A percentile compares a stretch with the other conserved stretches of the same genome.
These are phyloP conservation scores for Acarapis woodi DNA, from an alignment of 1,140 invertebrate genomes.

Conservation along the genomic window DNA sequence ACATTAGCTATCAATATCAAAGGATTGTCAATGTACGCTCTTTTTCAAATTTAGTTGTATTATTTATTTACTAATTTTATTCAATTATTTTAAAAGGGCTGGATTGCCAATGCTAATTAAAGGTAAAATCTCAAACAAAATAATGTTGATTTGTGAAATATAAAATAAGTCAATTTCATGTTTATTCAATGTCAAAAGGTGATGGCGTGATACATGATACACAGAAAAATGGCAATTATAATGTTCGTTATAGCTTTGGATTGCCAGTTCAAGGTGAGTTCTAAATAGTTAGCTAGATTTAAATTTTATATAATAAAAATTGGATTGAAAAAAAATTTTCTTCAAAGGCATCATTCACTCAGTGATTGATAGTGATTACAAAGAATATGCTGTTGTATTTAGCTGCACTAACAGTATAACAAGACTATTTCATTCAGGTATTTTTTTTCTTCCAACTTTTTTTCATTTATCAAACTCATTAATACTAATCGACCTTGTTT, in stretches of 20 bases:
- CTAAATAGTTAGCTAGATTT: too few relatives aligned
- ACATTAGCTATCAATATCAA: slow-evolving; percentile 8
- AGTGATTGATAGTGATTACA: slow-evolving; percentile 11
- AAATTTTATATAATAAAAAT: too few relatives aligned
- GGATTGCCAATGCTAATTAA: background rate
- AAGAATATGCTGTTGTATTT: slow-evolving; percentile 10
- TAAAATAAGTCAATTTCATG: too few relatives aligned
- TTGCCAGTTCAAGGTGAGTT: slow-evolving; percentile 10
- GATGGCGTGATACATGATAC: slow-evolving; percentile 11
- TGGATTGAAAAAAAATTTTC: too few relatives aligned
- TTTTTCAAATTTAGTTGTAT: background rate
- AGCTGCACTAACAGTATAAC: slow-evolving; percentile 10
- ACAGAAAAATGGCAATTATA: slow-evolving; percentile 5
- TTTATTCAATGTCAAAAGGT: too few relatives aligned
- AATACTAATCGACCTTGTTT: background rate
- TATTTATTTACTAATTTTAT: background rate
- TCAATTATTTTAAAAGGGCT: background rate
- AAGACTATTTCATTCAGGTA: slow-evolving; percentile 10
- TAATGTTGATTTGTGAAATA: too few relatives aligned
- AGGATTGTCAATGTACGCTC: slow-evolving; percentile 9
- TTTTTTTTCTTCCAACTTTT: background rate
- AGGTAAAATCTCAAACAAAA: too few relatives aligned
- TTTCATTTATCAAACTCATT: background rate
- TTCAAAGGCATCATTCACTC: slow-evolving; percentile 3
- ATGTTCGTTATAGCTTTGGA: slow-evolving; percentile 10